phyloP scores from a whole-genome alignment of 2,888 invertebrate species.

The Laothoe populi region DNA sequence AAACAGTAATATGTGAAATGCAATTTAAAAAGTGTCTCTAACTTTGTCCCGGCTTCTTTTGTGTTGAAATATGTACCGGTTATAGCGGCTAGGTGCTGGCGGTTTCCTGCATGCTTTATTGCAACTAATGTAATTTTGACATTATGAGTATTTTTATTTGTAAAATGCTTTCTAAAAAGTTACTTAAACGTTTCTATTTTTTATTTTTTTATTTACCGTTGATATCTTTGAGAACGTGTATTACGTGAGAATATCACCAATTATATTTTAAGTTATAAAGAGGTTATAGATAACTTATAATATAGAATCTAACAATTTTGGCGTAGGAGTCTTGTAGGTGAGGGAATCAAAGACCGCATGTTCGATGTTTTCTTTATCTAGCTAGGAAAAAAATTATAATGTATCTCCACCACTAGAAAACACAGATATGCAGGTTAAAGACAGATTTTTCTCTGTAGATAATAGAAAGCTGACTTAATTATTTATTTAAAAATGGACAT shows the following conservation, averaged over 20 bases:
- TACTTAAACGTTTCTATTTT: too few relatives aligned
- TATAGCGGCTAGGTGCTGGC: background rate
- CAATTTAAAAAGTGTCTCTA: conserved; percentile 21
- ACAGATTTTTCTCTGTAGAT: too few relatives aligned
- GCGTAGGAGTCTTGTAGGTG: background rate
- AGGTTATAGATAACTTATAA: too few relatives aligned
- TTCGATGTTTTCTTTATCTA: too few relatives aligned
- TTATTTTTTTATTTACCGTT: too few relatives aligned
- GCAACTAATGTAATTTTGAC: conserved; percentile 1
- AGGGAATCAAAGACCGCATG: background rate
- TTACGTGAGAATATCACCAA: too few relatives aligned
- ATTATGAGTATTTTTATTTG: background rate
- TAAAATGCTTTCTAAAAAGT: background rate
- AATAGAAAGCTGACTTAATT: too few relatives aligned
- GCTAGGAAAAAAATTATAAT: background rate
- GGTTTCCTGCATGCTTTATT: background rate
- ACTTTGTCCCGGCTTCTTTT: conserved; percentile 29
- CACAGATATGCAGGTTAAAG: too few relatives aligned
- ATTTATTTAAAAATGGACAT: too few relatives aligned
- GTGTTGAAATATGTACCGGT: background rate
- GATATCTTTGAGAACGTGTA: too few relatives aligned
- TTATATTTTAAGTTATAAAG: too few relatives aligned
- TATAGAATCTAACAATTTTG: too few relatives aligned
- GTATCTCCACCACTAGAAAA: conserved; percentile 21
- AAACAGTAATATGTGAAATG: conserved; percentile 11